Percentiles rank a stretch among this genome's conserved stretches.
Evolutionary conservation across 2,888 invertebrate species (phyloP).

Genomic region (Sminthurides aquaticus): DNA sequence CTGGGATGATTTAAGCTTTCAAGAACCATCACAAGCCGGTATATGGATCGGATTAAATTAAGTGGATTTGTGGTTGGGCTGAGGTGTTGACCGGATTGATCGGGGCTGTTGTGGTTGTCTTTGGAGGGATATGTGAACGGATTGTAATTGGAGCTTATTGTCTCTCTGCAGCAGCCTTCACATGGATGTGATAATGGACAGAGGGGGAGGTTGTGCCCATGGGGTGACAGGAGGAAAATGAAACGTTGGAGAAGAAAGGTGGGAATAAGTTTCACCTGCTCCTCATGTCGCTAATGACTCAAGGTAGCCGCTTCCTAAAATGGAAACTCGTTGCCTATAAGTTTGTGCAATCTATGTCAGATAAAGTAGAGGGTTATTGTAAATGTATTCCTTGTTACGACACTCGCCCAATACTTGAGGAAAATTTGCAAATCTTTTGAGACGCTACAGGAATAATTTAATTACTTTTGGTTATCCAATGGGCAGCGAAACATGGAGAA

Average conservation of each 20-base stretch:
- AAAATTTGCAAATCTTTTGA: neutral
- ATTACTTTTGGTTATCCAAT: neutral
- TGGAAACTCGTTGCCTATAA: neutral
- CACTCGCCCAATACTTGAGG: neutral
- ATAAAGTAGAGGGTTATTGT: neutral
- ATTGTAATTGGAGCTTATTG: neutral
- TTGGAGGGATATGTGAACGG: neutral
- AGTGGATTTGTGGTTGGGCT: no score
- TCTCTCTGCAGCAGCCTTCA: neutral
- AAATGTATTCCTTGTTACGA: neutral
- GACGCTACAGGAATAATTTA: neutral
- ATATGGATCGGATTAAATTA: no score
- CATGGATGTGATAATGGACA: neutral
- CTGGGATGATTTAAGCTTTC: no score
- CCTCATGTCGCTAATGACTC: neutral
- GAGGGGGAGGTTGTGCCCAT: neutral
- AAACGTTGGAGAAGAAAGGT: neutral
- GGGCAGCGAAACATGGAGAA: neutral
- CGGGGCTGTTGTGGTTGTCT: no score
- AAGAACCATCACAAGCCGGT: no score
- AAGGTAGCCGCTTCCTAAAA: neutral
- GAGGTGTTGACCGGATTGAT: no score
- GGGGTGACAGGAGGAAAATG: neutral
- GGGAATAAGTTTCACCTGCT: neutral
- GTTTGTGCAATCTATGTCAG: neutral